phyloP scores from a whole-genome alignment of 2,888 invertebrate genomes.

The Ornithoptera alexandrae region DNA sequence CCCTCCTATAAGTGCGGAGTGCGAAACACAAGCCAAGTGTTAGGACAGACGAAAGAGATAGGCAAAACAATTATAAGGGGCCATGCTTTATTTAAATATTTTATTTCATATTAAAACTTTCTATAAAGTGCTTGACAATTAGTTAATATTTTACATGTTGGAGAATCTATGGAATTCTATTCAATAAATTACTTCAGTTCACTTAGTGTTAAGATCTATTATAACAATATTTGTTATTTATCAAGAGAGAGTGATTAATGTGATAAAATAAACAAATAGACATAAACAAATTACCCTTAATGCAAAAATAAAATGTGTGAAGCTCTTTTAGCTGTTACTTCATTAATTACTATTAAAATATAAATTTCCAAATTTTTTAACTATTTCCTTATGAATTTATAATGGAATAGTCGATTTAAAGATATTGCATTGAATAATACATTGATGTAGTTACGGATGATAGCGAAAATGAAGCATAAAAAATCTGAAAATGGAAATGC shows the following conservation, averaged over 20 bases:
- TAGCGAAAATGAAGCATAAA: constrained; percentile 16
- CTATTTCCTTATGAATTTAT: neutral
- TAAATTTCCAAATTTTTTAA: no score
- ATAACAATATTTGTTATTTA: neutral
- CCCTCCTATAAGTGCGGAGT: constrained; percentile 74
- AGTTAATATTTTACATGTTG: neutral
- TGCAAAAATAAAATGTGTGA: no score
- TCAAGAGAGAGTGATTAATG: no score
- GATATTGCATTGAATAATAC: neutral
- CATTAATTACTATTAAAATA: no score
- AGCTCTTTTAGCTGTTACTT: no score
- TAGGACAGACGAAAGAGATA: constrained; percentile 64
- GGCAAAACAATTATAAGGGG: constrained; percentile 59
- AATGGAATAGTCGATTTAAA: neutral
- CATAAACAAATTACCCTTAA: no score
- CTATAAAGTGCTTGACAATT: constrained; percentile 15
- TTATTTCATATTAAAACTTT: constrained; percentile 11
- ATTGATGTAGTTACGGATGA: neutral
- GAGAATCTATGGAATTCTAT: neutral
- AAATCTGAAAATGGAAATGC: constrained; percentile 12
- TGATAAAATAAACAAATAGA: no score
- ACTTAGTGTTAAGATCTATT: neutral
- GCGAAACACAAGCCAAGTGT: constrained; percentile 68
- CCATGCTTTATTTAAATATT: constrained; percentile 47
- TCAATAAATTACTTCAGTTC: neutral